These are phyloP conservation scores for Cephalotes varians DNA, from an alignment of 2,888 invertebrate species.

Conservation along the genomic window DNA sequence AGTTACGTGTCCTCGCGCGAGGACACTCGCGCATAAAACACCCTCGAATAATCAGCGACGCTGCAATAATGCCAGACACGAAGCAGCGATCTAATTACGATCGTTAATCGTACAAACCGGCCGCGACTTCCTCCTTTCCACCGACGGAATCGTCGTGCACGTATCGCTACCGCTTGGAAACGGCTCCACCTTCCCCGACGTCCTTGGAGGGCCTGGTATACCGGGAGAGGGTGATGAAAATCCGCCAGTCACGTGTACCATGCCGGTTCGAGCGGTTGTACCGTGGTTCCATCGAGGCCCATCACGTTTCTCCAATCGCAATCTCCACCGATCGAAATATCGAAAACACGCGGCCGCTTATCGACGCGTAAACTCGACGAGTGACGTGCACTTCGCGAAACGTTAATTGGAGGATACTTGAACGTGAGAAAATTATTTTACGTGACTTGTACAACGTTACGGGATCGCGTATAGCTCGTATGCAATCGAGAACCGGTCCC, in stretches of 20 bases:
- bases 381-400: background rate
- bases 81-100: slow-evolving; percentile 43
- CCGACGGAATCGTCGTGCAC: slow-evolving; percentile 32
- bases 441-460: slow-evolving; percentile 6
- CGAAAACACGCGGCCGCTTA: background rate
- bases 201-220: slow-evolving; percentile 76
- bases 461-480: background rate
- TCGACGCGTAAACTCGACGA: background rate
- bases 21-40: slow-evolving; percentile 38
- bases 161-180: slow-evolving; percentile 68
- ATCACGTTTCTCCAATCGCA: slow-evolving; percentile 13
- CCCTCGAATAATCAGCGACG: slow-evolving; percentile 8
- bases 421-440: slow-evolving; percentile 13
- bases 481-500: background rate
- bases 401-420: background rate
- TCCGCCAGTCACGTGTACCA: slow-evolving; percentile 78
- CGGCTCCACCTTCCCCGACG: slow-evolving; percentile 75
- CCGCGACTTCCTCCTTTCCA: slow-evolving; percentile 78
- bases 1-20: slow-evolving; percentile 31
- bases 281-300: slow-evolving; percentile 38
- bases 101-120: slow-evolving; percentile 61
- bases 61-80: slow-evolving; percentile 21
- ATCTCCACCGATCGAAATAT: background rate
- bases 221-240: slow-evolving; percentile 78
- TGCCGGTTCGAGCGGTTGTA: slow-evolving; percentile 69